phyloP scores from a whole-genome alignment of 1,140 invertebrate genomes.

The Scaptodrosophila lebanonensis region DNA sequence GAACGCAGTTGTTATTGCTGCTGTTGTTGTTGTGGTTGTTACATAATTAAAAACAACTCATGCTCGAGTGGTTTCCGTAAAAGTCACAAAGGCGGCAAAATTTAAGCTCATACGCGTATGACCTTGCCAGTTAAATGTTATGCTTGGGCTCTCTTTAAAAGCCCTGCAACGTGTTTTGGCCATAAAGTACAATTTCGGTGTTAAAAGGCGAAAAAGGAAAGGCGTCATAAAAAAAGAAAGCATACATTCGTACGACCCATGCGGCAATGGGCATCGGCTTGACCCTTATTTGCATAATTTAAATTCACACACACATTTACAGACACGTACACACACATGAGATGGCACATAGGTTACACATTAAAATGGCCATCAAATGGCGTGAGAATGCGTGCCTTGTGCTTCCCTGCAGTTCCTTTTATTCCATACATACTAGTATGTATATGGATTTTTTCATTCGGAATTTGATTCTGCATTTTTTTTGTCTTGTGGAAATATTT shows the following conservation, averaged over 20 bases:
- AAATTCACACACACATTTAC: constrained; percentile 48
- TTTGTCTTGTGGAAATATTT: constrained; percentile 3
- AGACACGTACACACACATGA: constrained; percentile 25
- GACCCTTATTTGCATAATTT: constrained; percentile 69
- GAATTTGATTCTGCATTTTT: constrained; percentile 3
- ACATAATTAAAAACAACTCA: constrained; percentile 35
- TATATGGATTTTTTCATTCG: constrained; percentile 1
- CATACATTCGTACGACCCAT: constrained; percentile 54
- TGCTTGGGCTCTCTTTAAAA: constrained; percentile 26
- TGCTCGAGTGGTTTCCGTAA: constrained; percentile 1
- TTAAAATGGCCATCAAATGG: constrained; percentile 69
- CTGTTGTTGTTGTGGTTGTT: not conserved
- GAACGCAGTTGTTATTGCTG: too few relatives aligned
- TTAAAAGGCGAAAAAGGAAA: constrained; percentile 13
- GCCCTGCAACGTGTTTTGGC: constrained; percentile 52
- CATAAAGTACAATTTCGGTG: constrained; percentile 68
- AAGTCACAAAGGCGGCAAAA: too few relatives aligned
- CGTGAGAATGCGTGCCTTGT: constrained; percentile 60
- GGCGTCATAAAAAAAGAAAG: not conserved
- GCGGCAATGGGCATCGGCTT: too few relatives aligned
- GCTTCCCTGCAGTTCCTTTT: constrained; percentile 14
- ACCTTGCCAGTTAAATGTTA: constrained; percentile 1
- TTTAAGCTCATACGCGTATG: too few relatives aligned
- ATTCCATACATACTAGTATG: not conserved
- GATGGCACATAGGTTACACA: constrained; percentile 56